Base-by-base conservation (phyloP, 2,888 invertebrate species). In the Drosophila affinis region DNA sequence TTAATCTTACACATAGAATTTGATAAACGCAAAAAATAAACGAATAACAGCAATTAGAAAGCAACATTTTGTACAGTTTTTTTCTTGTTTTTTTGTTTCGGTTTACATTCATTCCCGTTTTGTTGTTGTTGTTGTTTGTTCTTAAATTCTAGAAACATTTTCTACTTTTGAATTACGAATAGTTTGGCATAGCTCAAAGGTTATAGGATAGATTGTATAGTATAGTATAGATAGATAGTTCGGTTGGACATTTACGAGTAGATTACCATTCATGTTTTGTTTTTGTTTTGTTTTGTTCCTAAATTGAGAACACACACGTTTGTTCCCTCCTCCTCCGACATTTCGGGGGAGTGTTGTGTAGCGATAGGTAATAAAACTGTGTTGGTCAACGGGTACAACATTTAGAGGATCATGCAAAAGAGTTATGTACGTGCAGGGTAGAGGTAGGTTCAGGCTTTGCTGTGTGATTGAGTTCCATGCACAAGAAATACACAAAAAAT, bases 251-350 rank as follows among this genome's bases (percentile, higher is more conserved):
- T 34, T 34, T 34, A 34, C 34, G 34, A 34, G 34, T 34, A 34
- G 34, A 34, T 12, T 34, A 34, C 12, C 34, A 34, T 39, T 70
- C 59, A 52, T 75, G 56, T 75, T 72, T 27, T 27, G 27, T 72
- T 81, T 82, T 82, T 29, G 47, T 60, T 48, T 57, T 17, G 27
- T 58, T 48, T 57, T 17, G 27, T 58, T 47, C 75, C 59, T 59
- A 69, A 55, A 51, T 27, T 84, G 84, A 84, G 84, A 84, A 88
- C 84, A 84, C 84, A 84, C 87, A 88, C 81, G 63, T 65, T 73
- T 69, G 6, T 39, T 39, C 24, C 4, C 34, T n/a, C n/a, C n/a
- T n/a, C 44, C 56, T 44, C 65, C 18, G 5, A 24, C 32, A 3
- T 27, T 1, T 44, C 45, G 70, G 39, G n/a, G n/a, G 45, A 49